Base-by-base conservation (phyloP, 1,140 invertebrate species). In the Drosophila orosa region DNA sequence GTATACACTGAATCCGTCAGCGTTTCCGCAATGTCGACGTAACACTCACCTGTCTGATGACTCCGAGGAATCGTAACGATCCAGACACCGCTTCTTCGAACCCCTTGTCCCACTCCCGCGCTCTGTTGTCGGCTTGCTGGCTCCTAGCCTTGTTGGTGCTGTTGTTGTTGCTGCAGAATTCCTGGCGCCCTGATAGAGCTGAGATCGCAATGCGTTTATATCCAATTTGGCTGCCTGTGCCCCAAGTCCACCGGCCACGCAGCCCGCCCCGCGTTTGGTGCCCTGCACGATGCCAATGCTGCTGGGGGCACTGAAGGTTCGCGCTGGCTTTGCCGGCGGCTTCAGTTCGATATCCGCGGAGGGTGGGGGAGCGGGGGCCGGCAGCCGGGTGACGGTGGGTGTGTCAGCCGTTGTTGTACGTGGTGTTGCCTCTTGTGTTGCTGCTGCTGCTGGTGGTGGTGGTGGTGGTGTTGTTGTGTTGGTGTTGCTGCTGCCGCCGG, bases 31-130 rank as follows among this genome's bases (percentile, higher is more conserved):
- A 19, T 39, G n/a, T 29, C 10, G 13, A 5, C 13, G 54, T 24
- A 27, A 22, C 39, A 79, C 93, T 94, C 92, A 97, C 96, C 96
- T 97, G 95, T 97, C 96, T 93, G 96, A 96, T 92, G 96, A 97
- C 93, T 97, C 96, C 82, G 96, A 97, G 92, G 96, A 97, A 94
- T 97, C 96, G 94, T 96, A 97, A 94, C 96, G 94, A 94, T 97
- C 96, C 87, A 95, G 93, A 93, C 96, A 96, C 92, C 96, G 94
- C 92, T 96, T 97, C 93, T 96, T 96, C 91, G 95, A 95, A 90
- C 94, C 48, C 22, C 44, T 45, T 17, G 61, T 58, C 19, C 50
- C 59, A 39, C 60, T 67, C 24, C 54, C 59, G 47, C 60, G 45
- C 9, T 45, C 29, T 24, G 42, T 22, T 31, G 15, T 5, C 19